A percentile compares a stretch with the other conserved stretches of the same genome.
Evolutionary conservation across 2,113 vertebrate genomes (phyloP).

Genomic region (Tautogolabrus adspersus): DNA sequence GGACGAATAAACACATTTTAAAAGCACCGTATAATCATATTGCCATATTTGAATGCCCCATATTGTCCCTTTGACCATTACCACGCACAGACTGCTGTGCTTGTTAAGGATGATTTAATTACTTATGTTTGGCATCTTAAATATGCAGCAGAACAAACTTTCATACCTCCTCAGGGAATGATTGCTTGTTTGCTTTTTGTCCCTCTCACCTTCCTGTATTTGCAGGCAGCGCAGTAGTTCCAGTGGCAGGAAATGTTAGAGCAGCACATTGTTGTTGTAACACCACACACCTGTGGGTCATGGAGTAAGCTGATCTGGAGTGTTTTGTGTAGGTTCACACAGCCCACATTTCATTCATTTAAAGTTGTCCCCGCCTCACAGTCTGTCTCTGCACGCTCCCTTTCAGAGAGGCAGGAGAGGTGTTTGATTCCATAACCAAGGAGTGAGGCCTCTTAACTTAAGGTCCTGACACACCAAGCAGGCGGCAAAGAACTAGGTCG

Average conservation of each 20-base stretch:
- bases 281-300: slow-evolving; percentile 63
- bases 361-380: slow-evolving; percentile 10
- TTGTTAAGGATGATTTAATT: slow-evolving; percentile 36
- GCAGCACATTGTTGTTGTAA: slow-evolving; percentile 52
- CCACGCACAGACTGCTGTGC: background rate
- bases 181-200: slow-evolving; percentile 35
- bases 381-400: slow-evolving; percentile 5
- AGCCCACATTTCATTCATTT: slow-evolving; percentile 56
- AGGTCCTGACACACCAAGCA: no score
- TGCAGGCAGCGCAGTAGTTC: slow-evolving; percentile 1
- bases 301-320: slow-evolving; percentile 63
- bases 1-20: background rate
- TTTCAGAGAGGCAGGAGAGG: slow-evolving; percentile 6
- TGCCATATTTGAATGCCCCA: background rate
- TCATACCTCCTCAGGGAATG: slow-evolving; percentile 41
- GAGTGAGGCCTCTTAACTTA: background rate
- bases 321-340: slow-evolving; percentile 54
- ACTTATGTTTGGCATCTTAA: slow-evolving; percentile 51
- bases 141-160: slow-evolving; percentile 25
- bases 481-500: no score
- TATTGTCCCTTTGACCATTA: background rate
- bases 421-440: slow-evolving; percentile 27
- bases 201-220: slow-evolving; percentile 45
- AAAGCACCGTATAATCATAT: background rate
- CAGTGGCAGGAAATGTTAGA: slow-evolving; percentile 54